These are phyloP conservation scores for Squalus acanthias DNA, from an alignment of 2,797 vertebrate species.

Conservation along the genomic window DNA sequence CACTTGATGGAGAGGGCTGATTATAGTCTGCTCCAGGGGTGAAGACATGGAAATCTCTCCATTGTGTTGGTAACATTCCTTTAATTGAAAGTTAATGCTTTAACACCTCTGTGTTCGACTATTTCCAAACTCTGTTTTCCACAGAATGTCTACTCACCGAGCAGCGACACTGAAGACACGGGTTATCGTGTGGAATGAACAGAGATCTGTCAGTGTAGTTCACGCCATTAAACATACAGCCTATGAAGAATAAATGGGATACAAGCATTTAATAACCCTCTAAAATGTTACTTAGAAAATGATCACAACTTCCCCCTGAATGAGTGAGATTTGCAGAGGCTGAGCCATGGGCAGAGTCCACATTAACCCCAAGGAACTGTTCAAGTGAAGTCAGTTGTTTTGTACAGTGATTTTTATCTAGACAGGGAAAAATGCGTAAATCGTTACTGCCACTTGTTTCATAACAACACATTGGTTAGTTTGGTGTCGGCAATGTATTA, in stretches of 20 bases:
- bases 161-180: neutral
- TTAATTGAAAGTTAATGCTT: neutral
- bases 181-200: neutral
- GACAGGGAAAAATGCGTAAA: neutral
- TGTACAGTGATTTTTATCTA: neutral
- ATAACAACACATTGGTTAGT: neutral
- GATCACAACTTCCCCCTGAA: neutral
- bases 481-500: neutral
- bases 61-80: neutral
- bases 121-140: neutral
- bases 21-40: neutral
- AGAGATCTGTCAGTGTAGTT: neutral
- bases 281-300: neutral
- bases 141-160: neutral
- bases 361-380: neutral
- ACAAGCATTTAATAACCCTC: neutral
- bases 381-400: neutral
- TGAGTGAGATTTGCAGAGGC: neutral
- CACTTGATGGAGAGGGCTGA: neutral
- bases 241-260: neutral
- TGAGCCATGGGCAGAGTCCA: neutral
- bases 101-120: neutral
- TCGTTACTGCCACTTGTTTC: neutral
- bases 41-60: neutral
- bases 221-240: neutral